phyloP scores from a whole-genome alignment of 23 tunicate genomes.

The Pegea sp. region DNA sequence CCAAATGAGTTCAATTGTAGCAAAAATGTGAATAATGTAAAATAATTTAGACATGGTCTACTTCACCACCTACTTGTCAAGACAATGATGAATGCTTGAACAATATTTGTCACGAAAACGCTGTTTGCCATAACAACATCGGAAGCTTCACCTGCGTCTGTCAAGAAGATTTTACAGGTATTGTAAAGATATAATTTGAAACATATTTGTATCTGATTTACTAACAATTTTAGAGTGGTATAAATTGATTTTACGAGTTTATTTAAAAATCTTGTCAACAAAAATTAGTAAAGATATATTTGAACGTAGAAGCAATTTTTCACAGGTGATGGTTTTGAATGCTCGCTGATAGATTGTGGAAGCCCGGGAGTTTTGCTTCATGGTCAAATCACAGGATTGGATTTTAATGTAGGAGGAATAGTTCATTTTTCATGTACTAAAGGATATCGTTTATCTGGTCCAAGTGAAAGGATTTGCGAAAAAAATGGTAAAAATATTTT shows the following conservation, averaged over 20 bases:
- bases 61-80: slow-evolving; percentile 25
- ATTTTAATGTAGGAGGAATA: slow-evolving; percentile 18
- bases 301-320: too few species aligned
- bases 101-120: slow-evolving; percentile 35
- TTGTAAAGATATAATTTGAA: too few species aligned
- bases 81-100: slow-evolving; percentile 52
- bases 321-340: slow-evolving; percentile 36
- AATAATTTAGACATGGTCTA: slow-evolving; percentile 77
- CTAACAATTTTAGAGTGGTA: too few species aligned
- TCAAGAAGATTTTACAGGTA: slow-evolving; percentile 36
- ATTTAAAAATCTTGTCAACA: too few species aligned
- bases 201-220: too few species aligned
- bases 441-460: slow-evolving; percentile 29
- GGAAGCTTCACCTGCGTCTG: slow-evolving; percentile 62
- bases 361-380: slow-evolving; percentile 21
- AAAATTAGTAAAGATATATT: too few species aligned
- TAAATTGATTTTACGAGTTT: too few species aligned
- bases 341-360: slow-evolving; percentile 52
- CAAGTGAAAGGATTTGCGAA: slow-evolving; percentile 11
- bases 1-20: too few species aligned
- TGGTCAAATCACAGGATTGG: slow-evolving; percentile 38
- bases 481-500: slow-evolving; percentile 7
- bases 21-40: too few species aligned
- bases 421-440: slow-evolving; percentile 15
- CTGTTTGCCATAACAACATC: slow-evolving; percentile 27